These are phyloP conservation scores for Spisula solida DNA, from an alignment of 2,888 invertebrate genomes.

Conservation along the genomic window DNA sequence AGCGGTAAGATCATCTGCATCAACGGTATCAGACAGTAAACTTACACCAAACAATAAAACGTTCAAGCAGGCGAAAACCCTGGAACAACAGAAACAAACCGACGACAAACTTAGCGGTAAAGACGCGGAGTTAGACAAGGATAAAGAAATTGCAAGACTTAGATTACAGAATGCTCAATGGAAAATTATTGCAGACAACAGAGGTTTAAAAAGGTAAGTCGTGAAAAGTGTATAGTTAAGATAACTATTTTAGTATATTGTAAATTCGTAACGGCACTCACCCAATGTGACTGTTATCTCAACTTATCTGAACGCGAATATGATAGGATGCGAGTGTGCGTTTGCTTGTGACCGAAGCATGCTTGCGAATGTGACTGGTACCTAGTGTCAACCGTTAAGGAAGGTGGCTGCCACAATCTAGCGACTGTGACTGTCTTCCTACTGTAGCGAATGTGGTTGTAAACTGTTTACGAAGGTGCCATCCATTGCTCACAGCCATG, in stretches of 20 bases:
- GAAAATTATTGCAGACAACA: constrained; percentile 57
- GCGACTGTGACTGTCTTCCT: too few species aligned
- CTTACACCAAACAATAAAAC: neutral
- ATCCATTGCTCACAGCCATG: too few species aligned
- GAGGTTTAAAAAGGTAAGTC: constrained; percentile 17
- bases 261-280: too few species aligned
- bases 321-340: neutral
- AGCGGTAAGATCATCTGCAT: neutral
- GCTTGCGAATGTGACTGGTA: neutral
- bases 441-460: too few species aligned
- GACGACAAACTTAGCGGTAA: constrained; percentile 33
- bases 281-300: neutral
- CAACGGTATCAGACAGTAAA: neutral
- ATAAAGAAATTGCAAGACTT: constrained; percentile 62
- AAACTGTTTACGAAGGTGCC: too few species aligned
- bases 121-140: constrained; percentile 47
- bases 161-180: constrained; percentile 62
- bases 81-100: neutral
- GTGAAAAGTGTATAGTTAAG: neutral
- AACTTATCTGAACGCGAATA: too few species aligned
- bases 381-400: too few species aligned
- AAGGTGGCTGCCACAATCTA: too few species aligned
- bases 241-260: neutral
- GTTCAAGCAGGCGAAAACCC: neutral
- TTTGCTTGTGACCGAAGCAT: neutral